Evolutionary conservation across 2,113 vertebrate species (phyloP), one percentile per base, ranked within the genome.

Genomic region (Pollachius pollachius): DNA sequence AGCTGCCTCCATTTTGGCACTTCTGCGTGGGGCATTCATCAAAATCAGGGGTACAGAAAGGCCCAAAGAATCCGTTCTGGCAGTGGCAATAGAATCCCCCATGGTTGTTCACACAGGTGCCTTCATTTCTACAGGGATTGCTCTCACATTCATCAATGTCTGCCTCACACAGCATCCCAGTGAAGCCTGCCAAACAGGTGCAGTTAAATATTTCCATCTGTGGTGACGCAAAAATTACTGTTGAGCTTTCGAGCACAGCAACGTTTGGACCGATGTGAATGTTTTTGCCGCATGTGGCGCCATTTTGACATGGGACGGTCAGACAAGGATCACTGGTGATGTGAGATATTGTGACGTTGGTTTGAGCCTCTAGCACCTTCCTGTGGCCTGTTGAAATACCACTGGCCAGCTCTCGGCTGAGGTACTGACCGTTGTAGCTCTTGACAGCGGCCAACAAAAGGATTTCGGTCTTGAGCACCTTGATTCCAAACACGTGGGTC

Each of bases 401-500:
- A 15, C 84, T 90, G 1, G 90, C 91, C 3, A 88, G 83, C n/a
- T 89, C 87, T 54, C 76, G 84, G 68, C 84, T 90, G 3, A 93
- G 73, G 77, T 91, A 90, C 63, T 90, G 85, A 41, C 92, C 90
- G 0, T 91, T 90, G 72, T 89, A 91, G 52, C 81, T 91, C 84
- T 92, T 92, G 15, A 92, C 86, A 0, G 90, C 89, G 62, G 89
- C 89, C 67, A 92, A 67, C 19, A 93, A 71, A 66, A 92, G 82
- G 61, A 90, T 89, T 71, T 89, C 77, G 17, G 73, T 71, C 13
- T 81, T 85, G 56, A 89, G 72, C 13, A 71, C 71, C 77, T 90
- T 91, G 27, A 93, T 91, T 73, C 87, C 92, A 86, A 92, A 93
- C 1, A 92, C 85, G 56, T 93, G 90, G 15, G 90, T 90, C 77